Conservation (phyloP, 2,888 invertebrate genomes). For the Pterobdella sp. region DNA sequence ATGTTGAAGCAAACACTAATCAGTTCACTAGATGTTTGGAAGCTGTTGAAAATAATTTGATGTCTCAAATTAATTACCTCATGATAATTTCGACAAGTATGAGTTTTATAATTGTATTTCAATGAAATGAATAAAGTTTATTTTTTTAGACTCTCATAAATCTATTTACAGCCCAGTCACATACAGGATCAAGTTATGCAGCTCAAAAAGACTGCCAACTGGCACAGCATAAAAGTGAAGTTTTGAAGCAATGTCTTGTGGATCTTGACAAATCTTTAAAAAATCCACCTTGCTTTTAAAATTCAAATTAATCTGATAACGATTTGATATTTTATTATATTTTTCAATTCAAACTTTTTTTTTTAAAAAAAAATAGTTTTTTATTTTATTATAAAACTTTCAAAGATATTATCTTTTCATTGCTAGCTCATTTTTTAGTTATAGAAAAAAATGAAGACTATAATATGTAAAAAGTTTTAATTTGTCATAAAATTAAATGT, state of each 20-base stretch:
- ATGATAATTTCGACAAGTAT: constrained; percentile 86
- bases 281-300: background rate
- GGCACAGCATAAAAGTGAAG: constrained; percentile 20
- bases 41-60: constrained; percentile 78
- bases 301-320: no score
- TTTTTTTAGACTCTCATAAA: background rate
- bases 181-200: constrained; percentile 26
- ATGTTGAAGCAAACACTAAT: constrained; percentile 70
- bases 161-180: constrained; percentile 17
- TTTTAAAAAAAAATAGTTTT: no score
- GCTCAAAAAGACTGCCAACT: constrained; percentile 20
- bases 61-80: constrained; percentile 87
- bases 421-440: no score
- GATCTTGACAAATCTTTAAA: constrained; percentile 18
- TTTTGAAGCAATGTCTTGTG: background rate
- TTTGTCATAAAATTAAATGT: no score
- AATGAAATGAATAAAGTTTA: constrained; percentile 5
- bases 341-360: no score
- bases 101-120: background rate
- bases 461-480: no score
- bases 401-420: no score
- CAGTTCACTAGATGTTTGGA: constrained; percentile 81
- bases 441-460: no score
- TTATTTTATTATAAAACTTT: no score
- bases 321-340: no score